Percentiles rank a stretch among this genome's conserved stretches.
phyloP scores from a whole-genome alignment of 2,113 vertebrate genomes.

The Malurus cyaneus region DNA sequence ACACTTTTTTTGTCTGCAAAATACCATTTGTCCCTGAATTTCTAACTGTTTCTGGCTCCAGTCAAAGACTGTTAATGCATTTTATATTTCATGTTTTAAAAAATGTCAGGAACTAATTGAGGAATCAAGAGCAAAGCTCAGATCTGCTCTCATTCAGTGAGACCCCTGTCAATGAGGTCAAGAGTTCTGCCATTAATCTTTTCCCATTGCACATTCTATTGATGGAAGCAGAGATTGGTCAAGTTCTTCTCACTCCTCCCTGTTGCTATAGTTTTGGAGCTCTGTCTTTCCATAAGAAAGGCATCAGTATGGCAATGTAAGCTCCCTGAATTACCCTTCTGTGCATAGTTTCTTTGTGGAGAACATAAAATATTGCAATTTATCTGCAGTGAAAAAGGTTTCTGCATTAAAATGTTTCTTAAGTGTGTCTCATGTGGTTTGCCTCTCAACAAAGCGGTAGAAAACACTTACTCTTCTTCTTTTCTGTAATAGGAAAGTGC shows the following conservation, averaged over 20 bases:
- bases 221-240: background rate
- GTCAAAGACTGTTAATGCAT: background rate
- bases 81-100: background rate
- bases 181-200: background rate
- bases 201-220: background rate
- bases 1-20: background rate
- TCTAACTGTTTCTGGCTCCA: background rate
- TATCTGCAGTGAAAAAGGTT: background rate
- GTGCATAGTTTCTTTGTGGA: background rate
- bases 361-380: background rate
- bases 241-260: background rate
- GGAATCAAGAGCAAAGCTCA: background rate
- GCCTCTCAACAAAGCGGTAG: background rate
- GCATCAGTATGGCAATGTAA: background rate
- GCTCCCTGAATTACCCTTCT: background rate
- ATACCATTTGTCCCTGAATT: background rate
- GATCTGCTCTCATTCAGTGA: background rate
- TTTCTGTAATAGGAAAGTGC: background rate
- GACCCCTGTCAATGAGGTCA: background rate
- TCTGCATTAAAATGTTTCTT: background rate
- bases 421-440: background rate
- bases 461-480: background rate
- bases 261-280: background rate
- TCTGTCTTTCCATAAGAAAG: background rate
- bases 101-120: background rate